These are phyloP conservation scores for Pteronotus mesoamericanus DNA, from an alignment of 2,797 vertebrate species.

Conservation along the genomic window DNA sequence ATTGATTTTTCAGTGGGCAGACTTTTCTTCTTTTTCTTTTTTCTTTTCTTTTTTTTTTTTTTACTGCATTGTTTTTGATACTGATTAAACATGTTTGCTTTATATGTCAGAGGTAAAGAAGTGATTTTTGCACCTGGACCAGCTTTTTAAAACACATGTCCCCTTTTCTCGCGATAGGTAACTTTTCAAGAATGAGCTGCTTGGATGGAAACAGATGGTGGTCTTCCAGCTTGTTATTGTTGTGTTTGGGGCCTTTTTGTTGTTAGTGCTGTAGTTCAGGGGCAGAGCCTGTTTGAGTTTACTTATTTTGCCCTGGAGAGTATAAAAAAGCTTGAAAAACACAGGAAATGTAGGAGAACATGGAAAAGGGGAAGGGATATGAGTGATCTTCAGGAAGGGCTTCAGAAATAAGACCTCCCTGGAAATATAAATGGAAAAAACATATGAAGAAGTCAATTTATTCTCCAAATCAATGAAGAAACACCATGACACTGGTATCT, in stretches of 20 bases:
- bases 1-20: not conserved
- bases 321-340: not conserved
- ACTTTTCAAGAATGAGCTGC: not conserved
- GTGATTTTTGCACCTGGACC: not conserved
- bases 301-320: not conserved
- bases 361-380: not conserved
- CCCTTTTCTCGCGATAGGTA: not conserved
- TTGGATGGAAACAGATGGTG: not conserved
- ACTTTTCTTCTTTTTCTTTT: not conserved
- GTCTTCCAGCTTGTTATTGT: not conserved
- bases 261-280: not conserved
- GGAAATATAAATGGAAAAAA: not conserved
- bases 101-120: conserved; percentile 11
- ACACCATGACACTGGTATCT: not conserved
- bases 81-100: not conserved
- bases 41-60: not conserved
- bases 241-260: not conserved
- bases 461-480: not conserved
- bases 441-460: not conserved
- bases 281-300: not conserved
- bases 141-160: not conserved
- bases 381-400: not conserved
- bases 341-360: not conserved
- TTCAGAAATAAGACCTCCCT: not conserved
- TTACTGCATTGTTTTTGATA: not conserved